Evolutionary conservation across 2,888 invertebrate genomes (phyloP), one percentile per base, ranked within the genome.

Genomic region (Molanna angustata): DNA sequence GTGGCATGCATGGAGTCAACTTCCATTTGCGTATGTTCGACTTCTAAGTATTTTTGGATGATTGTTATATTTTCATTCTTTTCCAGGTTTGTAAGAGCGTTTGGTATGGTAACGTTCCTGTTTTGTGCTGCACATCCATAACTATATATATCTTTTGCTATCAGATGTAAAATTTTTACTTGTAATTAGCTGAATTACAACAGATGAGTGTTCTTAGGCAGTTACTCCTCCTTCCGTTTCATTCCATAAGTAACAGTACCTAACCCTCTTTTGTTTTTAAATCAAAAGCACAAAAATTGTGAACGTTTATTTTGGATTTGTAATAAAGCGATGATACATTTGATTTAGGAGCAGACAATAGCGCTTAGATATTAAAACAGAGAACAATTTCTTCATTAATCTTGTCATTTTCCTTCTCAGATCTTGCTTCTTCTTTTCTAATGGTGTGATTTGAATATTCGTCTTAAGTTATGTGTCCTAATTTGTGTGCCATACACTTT

Each of bases 31-130:
- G 53, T 43, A 35, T 53, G 53, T 16, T 49, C 53, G 1, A 49
- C 41, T 40, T 53, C 49, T 17, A 53, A 41, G 9, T 39, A 53
- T 43, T 53, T 53, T 53, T 53, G 53, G 37, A 37, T 49, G 16
- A 52, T 42, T 18, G 20, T 18, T 17, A 52, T 39, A 18, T 37
- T 32, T 16, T 45, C 7, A 4, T 14, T 6, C 13, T 13, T 9
- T 4, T 20, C 19, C 6, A 21, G 9, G 13, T 42, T 42, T 4
- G 21, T 14, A 6, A 42, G 17, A 4, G 22, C 42, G 14, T 42
- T 42, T n/a, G 17, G 7, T 11, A 42, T 6, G 19, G 14, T 21
- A 21, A 4, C 4, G 17, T 35, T 35, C 9, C 35, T 11, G 35
- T 35, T 35, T 35, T 35, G 35, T 4, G 9, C 9, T 11, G 7